phyloP scores from a whole-genome alignment of 2,888 invertebrate genomes.

The Liopterus haemorrhoidalis region DNA sequence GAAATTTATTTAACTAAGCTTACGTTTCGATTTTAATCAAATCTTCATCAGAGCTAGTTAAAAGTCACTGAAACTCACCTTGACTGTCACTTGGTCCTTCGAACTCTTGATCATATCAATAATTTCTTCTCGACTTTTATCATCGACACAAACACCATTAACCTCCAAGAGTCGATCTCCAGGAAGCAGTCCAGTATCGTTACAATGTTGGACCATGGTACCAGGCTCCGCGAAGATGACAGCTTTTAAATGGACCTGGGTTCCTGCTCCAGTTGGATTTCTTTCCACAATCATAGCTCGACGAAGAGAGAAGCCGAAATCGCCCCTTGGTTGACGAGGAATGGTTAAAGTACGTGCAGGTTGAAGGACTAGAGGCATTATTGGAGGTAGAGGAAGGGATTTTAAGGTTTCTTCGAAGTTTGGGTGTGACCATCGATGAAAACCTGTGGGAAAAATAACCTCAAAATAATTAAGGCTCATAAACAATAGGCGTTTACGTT shows the following conservation, averaged over 20 bases:
- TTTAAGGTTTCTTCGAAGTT: constrained; percentile 70
- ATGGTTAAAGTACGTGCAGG: constrained; percentile 70
- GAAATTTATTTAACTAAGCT: background rate
- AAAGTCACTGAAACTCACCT: constrained; percentile 60
- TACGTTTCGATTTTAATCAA: too few species aligned
- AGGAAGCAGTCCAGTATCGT: constrained; percentile 83
- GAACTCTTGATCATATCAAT: constrained; percentile 89
- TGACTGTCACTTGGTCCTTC: constrained; percentile 73
- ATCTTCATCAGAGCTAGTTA: too few species aligned
- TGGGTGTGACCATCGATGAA: constrained; percentile 63
- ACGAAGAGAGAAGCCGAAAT: constrained; percentile 89
- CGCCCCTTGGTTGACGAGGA: constrained; percentile 74
- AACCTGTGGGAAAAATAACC: constrained; percentile 25
- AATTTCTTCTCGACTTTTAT: constrained; percentile 80
- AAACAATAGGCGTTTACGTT: too few species aligned
- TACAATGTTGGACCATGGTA: constrained; percentile 58
- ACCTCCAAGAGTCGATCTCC: constrained; percentile 91
- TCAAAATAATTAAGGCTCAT: constrained; percentile 19
- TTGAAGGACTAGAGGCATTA: constrained; percentile 63
- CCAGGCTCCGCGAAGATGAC: constrained; percentile 91
- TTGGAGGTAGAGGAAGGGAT: constrained; percentile 66
- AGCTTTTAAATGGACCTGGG: constrained; percentile 56
- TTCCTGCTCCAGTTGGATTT: constrained; percentile 43
- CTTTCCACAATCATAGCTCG: constrained; percentile 79
- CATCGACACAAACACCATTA: constrained; percentile 79